Evolutionary conservation across 2,888 invertebrate species (phyloP).

Genomic region (Scelioninae gen. 1): DNA sequence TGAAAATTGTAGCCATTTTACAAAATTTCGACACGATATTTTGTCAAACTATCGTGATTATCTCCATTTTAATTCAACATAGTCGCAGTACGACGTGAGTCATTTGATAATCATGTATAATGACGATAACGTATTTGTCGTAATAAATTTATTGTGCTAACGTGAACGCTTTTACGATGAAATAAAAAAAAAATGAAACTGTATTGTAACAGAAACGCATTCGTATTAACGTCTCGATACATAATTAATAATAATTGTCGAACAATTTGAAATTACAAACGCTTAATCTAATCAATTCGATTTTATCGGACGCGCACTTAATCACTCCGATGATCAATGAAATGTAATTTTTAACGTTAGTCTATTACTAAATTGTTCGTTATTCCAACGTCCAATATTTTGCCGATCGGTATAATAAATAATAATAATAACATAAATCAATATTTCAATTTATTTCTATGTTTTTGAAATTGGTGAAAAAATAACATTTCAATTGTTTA

Average conservation of each 20-base stretch:
- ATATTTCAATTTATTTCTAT: too few species aligned
- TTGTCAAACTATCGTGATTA: slow-evolving; percentile 38
- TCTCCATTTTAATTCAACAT: slow-evolving; percentile 50
- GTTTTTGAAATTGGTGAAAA: too few species aligned
- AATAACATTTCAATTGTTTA: too few species aligned
- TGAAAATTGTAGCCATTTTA: slow-evolving; percentile 1
- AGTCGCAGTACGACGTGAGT: slow-evolving; percentile 49
- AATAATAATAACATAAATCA: too few species aligned
- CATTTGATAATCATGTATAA: slow-evolving; percentile 57
- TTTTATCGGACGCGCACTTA: slow-evolving; percentile 24
- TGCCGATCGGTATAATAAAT: too few species aligned
- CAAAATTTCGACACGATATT: slow-evolving; percentile 29
- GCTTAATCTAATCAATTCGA: slow-evolving; percentile 31
- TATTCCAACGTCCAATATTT: too few species aligned
- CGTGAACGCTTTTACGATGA: slow-evolving; percentile 12
- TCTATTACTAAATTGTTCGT: slow-evolving; percentile 8
- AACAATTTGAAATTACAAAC: slow-evolving; percentile 20
- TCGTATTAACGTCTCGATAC: too few species aligned
- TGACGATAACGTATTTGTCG: slow-evolving; percentile 57
- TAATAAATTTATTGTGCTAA: slow-evolving; percentile 47
- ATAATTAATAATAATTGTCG: slow-evolving; percentile 21
- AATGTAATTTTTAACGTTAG: slow-evolving; percentile 20
- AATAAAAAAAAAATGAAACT: slow-evolving; percentile 22
- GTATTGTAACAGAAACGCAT: not conserved
- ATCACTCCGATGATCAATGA: slow-evolving; percentile 17